Base-by-base conservation (phyloP, 2,797 vertebrate species). In the Xenops minutus region DNA sequence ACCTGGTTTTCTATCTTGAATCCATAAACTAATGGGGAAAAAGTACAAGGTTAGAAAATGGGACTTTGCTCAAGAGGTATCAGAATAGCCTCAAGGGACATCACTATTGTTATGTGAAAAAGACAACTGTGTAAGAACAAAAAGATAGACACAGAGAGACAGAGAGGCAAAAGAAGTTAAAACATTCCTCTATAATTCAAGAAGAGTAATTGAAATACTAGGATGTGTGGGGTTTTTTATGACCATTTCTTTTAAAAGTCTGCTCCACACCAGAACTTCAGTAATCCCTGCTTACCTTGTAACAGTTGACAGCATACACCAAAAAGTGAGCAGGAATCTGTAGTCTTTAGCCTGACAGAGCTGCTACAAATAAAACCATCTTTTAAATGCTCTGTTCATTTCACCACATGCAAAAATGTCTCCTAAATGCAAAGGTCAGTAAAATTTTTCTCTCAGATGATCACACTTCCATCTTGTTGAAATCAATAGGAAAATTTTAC, bases 1-100 rank as follows among this genome's bases (percentile, higher is more conserved):
- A 66, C 5, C 11, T 43, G 4, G 1, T n/a, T 66, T 74, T 84
- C 29, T 63, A 22, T 17, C 29, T 41, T n/a, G 20, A 18, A 41
- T 52, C 34, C 34, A 32, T 10, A 83, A 6, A 63, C 7, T 36
- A 63, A 83, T 4, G 3, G 11, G 22, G 22, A 90, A 21, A 69
- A 80, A n/a, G 12, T 16, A 11, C 3, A 26, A 29, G 7, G 10
- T 29, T 34, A 77, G 30, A 18, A 80, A 24, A 43, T 10, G 12
- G 3, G 24, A 72, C 34, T 56, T 62, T 39, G 7, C 4, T 5
- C 27, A 76, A 5, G 4, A 37, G 0, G 1, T 34, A 49, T 9
- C 9, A 67, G 39, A 89, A 55, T 22, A 59, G 30, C 9, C n/a
- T 56, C 24, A 46, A 84, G 21, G n/a, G 22, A 27, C 32, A 51